Evolutionary conservation across 2,888 invertebrate genomes (phyloP), one percentile per base, ranked within the genome.

Genomic region (Caenorhabditis sp.): DNA sequence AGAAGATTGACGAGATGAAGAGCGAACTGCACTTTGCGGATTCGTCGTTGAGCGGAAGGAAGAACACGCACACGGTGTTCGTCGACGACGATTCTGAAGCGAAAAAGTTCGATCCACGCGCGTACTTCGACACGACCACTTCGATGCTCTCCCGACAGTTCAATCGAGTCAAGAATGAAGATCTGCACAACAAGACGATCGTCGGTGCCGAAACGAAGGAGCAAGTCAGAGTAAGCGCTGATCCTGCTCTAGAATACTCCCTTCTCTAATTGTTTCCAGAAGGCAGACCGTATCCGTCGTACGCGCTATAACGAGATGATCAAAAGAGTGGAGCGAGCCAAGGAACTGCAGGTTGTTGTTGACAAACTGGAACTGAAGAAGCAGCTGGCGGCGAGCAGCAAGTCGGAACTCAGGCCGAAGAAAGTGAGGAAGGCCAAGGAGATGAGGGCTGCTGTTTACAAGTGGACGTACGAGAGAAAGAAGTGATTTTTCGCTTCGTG

Each of bases 81-180:
- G 86, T 86, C 13, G 85, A 87, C 13, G 78, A 79, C 43, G 84
- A 84, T 2, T 45, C 81, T 22, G 83, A 87, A 15, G 91, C 90
- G 0, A 91, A 91, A 79, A 89, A 91, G 24, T 93, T 94, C 89
- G 92, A 94, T 89, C 87, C 94, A 6, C 93, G 93, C 0, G 92
- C 93, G 83, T 92, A 93, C 76, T 90, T 94, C 56, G 92, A 93
- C 83, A 95, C 94, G 0, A 94, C 94, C 89, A 93, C 94, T 0
- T 91, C 92, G 0, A 90, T 95, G 7, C 85, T 95, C 1, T 91
- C 91, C 11, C 91, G 93, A 52, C 92, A 92, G 84, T 93, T 92
- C 83, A 94, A 95, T 89, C 90, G 94, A 52, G 92, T 93, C 0
- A 92, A 74, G 30, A 74, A 58, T 11, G 81, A 79, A 0, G 72